Percentiles rank a stretch among this genome's conserved stretches.
Conservation (phyloP, 1,140 invertebrate genomes). For the Rhagoletis pomonella region DNA sequence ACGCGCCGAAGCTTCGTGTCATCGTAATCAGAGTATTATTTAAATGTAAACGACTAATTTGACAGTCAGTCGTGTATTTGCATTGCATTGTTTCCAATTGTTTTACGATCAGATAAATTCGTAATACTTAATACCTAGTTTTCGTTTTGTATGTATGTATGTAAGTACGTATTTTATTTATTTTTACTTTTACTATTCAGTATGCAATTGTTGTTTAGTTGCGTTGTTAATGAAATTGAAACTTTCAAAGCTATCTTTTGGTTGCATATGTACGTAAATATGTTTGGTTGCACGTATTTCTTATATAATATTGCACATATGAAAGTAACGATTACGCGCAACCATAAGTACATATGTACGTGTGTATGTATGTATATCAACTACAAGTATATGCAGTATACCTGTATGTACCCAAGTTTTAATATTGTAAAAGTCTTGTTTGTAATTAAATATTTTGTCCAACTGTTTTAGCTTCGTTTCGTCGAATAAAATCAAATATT, state of each 20-base stretch:
- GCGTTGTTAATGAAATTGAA: slow-evolving; percentile 35
- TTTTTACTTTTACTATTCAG: background rate
- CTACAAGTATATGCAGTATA: too few species aligned
- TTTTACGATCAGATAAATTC: background rate
- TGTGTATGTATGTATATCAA: background rate
- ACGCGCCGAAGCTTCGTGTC: too few species aligned
- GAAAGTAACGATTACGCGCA: background rate
- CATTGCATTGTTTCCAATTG: background rate
- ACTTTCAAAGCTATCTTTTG: slow-evolving; percentile 35
- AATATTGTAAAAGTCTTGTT: too few species aligned
- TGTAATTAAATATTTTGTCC: too few species aligned
- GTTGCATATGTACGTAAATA: background rate
- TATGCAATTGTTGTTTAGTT: background rate
- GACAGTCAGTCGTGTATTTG: too few species aligned
- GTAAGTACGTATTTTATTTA: background rate
- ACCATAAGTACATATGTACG: too few species aligned
- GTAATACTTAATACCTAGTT: background rate
- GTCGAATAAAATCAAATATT: too few species aligned
- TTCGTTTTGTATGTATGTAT: background rate
- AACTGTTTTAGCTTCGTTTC: too few species aligned
- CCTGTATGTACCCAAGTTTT: too few species aligned
- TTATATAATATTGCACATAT: background rate
- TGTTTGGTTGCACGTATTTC: background rate
- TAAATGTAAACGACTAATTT: too few species aligned
- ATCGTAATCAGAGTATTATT: too few species aligned